Percentiles rank a stretch among this genome's conserved stretches.
Conservation (phyloP, 1,140 invertebrate species). For the Drosophila bifasciata region DNA sequence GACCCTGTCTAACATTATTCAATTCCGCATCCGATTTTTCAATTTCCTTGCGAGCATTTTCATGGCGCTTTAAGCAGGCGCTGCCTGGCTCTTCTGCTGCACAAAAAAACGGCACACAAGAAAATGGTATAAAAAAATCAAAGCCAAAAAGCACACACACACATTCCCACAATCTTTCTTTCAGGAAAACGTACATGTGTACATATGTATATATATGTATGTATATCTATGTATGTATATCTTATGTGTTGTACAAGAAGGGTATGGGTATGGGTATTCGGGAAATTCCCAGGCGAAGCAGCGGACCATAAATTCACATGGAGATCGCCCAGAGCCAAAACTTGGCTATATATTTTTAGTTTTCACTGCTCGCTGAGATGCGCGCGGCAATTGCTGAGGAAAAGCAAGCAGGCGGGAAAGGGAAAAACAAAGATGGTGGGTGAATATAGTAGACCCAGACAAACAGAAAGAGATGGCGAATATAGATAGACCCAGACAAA, state of each 20-base stretch:
- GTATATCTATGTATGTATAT: conserved; percentile 32
- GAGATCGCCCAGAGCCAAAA: conserved; percentile 76
- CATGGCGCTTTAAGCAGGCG: conserved; percentile 71
- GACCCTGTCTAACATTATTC: conserved; percentile 57
- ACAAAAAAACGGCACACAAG: conserved; percentile 33
- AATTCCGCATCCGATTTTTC: conserved; percentile 70
- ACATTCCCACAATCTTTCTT: neutral
- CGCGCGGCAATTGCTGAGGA: conserved; percentile 55
- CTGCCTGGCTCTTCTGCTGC: too few relatives aligned
- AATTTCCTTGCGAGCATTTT: conserved; percentile 71
- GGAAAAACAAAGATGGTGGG: conserved; percentile 29
- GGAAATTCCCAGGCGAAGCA: conserved; percentile 69
- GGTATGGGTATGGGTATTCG: conserved; percentile 37
- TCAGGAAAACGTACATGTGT: neutral
- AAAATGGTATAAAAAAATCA: conserved; percentile 58
- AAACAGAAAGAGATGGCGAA: too few relatives aligned
- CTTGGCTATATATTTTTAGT: conserved; percentile 80
- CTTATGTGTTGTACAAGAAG: conserved; percentile 29
- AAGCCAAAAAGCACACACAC: conserved; percentile 48
- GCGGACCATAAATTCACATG: conserved; percentile 76
- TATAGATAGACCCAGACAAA: neutral
- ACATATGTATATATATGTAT: too few relatives aligned
- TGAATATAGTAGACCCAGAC: too few relatives aligned
- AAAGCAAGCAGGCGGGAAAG: conserved; percentile 35
- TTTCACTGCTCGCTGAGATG: conserved; percentile 59